phyloP scores from a whole-genome alignment of 2,797 vertebrate genomes.

The Merluccius polli region DNA sequence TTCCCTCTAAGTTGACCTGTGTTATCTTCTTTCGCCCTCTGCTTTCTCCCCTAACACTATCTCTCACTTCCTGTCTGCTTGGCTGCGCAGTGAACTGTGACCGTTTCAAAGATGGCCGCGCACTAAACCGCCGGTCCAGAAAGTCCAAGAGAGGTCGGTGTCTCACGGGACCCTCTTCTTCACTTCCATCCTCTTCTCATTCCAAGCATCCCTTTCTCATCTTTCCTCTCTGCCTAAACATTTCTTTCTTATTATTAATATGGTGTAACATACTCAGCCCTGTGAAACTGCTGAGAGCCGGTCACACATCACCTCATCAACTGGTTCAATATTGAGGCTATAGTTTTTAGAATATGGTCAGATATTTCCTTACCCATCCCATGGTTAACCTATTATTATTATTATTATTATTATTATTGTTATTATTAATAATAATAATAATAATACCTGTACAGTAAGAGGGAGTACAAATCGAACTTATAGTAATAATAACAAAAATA shows the following conservation, averaged over 20 bases:
- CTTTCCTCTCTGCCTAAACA: slow-evolving; percentile 14
- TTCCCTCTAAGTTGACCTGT: slow-evolving; percentile 9
- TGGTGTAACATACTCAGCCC: background rate
- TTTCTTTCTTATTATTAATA: background rate
- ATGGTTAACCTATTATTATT: background rate
- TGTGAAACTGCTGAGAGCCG: too few species aligned
- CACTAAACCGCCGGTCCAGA: slow-evolving; percentile 84
- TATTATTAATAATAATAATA: background rate
- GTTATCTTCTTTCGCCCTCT: slow-evolving; percentile 19
- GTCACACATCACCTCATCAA: too few species aligned
- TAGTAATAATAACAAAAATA: background rate
- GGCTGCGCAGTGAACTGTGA: slow-evolving; percentile 80
- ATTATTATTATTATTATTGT: slow-evolving; percentile 2
- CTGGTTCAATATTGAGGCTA: background rate
- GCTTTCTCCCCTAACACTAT: slow-evolving; percentile 26
- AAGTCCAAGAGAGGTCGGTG: slow-evolving; percentile 87
- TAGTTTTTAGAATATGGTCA: background rate
- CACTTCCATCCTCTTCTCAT: background rate
- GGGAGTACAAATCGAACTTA: background rate
- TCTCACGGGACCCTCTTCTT: slow-evolving; percentile 44
- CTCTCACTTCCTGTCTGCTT: slow-evolving; percentile 62
- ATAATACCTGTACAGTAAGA: background rate
- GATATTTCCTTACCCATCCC: slow-evolving; percentile 12
- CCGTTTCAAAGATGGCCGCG: slow-evolving; percentile 84
- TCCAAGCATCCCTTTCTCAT: slow-evolving; percentile 24